Evolutionary conservation across 2,797 vertebrate genomes (phyloP).

Genomic region (Myotis vivesi): DNA sequence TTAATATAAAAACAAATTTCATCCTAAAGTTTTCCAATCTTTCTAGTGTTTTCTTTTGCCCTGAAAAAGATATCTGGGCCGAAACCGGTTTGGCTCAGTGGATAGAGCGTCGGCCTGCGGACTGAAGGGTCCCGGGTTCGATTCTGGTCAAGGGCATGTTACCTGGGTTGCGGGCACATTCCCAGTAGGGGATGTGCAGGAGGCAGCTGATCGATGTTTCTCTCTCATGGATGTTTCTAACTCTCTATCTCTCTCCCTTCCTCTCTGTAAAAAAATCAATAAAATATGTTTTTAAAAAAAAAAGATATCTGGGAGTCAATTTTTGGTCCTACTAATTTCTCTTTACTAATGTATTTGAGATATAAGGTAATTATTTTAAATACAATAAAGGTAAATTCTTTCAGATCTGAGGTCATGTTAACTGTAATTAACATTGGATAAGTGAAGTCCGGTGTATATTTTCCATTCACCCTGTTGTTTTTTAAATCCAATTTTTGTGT

Average conservation of each 20-base stretch:
- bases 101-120: too few relatives aligned
- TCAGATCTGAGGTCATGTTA: background rate
- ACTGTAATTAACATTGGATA: background rate
- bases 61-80: background rate
- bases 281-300: background rate
- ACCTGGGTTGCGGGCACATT: too few relatives aligned
- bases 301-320: background rate
- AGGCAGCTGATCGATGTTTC: too few relatives aligned
- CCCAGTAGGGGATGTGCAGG: too few relatives aligned
- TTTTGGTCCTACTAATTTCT: background rate
- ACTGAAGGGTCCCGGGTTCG: too few relatives aligned
- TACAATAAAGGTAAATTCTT: background rate
- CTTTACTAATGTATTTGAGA: background rate
- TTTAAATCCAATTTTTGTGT: background rate
- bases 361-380: constrained; percentile 1
- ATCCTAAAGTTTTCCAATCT: background rate
- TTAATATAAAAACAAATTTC: background rate
- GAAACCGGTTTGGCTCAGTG: too few relatives aligned
- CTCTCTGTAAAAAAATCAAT: too few relatives aligned
- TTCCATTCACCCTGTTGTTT: background rate
- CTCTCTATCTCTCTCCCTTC: too few relatives aligned
- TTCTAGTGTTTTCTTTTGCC: background rate
- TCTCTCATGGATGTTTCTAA: too few relatives aligned
- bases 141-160: too few relatives aligned
- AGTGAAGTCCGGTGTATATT: background rate